These are phyloP conservation scores for Poecilia latipinna DNA, from an alignment of 2,113 vertebrate genomes.

Conservation along the genomic window DNA sequence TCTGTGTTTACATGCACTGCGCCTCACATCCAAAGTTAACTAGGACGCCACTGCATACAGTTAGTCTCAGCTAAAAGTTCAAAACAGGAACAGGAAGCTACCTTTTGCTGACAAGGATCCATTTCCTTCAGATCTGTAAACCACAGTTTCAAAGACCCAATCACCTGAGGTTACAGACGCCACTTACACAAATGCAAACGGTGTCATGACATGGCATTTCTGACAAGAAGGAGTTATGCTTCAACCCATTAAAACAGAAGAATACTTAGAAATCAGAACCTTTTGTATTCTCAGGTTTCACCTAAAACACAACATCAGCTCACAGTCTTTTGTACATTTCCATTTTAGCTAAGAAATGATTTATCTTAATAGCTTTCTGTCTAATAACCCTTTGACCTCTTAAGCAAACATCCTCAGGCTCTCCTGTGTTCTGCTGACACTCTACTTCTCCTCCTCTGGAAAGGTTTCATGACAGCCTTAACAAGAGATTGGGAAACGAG, in stretches of 20 bases:
- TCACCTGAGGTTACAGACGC: slow-evolving; percentile 38
- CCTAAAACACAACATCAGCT: slow-evolving; percentile 19
- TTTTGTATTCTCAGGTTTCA: slow-evolving; percentile 51
- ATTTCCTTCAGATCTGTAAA: slow-evolving; percentile 31
- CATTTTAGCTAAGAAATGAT: slow-evolving; percentile 50
- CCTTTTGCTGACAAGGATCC: slow-evolving; percentile 45
- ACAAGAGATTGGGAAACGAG: slow-evolving; percentile 47
- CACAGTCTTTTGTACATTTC: slow-evolving; percentile 39
- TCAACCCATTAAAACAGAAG: slow-evolving; percentile 42
- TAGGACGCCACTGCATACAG: slow-evolving; percentile 42
- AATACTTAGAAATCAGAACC: slow-evolving; percentile 56
- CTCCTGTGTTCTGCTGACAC: slow-evolving; percentile 23
- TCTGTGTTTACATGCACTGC: slow-evolving; percentile 9
- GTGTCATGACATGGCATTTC: slow-evolving; percentile 46
- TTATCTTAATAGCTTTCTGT: slow-evolving; percentile 49
- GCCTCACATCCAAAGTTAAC: slow-evolving; percentile 29
- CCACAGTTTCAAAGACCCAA: slow-evolving; percentile 27
- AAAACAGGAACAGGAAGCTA: slow-evolving; percentile 48
- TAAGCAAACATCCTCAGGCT: slow-evolving; percentile 61
- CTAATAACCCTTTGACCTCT: slow-evolving; percentile 27
- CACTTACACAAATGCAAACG: slow-evolving; percentile 24
- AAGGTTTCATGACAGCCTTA: slow-evolving; percentile 47
- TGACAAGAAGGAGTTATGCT: slow-evolving; percentile 40
- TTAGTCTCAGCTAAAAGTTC: slow-evolving; percentile 46
- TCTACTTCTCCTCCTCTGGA: slow-evolving; percentile 9